phyloP scores from a whole-genome alignment of 1,140 invertebrate species.

The Nautilus pompilius region DNA sequence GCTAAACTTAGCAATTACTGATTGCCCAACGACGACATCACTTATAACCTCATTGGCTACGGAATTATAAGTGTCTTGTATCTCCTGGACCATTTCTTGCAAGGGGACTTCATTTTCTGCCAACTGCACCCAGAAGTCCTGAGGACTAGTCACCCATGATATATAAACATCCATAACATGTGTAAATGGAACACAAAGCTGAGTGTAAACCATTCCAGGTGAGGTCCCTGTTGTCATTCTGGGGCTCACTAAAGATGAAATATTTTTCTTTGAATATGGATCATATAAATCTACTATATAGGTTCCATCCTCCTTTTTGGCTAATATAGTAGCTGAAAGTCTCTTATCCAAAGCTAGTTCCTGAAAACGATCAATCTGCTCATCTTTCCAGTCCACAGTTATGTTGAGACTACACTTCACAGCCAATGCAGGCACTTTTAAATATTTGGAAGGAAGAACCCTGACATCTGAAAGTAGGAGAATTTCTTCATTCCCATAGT shows the following conservation, averaged over 20 bases:
- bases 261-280: not conserved
- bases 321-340: constrained; percentile 16
- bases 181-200: too few species aligned
- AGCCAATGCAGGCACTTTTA: constrained; percentile 55
- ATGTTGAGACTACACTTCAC: constrained; percentile 29
- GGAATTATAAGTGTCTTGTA: constrained; percentile 41
- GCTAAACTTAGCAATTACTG: constrained; percentile 71
- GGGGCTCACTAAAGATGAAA: too few species aligned
- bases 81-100: constrained; percentile 50
- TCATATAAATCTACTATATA: constrained; percentile 23
- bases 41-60: constrained; percentile 5
- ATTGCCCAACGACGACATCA: constrained; percentile 27
- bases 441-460: constrained; percentile 27
- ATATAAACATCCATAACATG: constrained; percentile 35
- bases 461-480: constrained; percentile 21
- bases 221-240: too few species aligned
- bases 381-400: constrained; percentile 22
- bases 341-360: constrained; percentile 29
- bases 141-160: constrained; percentile 49
- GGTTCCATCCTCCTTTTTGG: constrained; percentile 3
- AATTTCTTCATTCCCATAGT: constrained; percentile 45
- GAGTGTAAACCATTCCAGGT: too few species aligned
- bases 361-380: constrained; percentile 30
- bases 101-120: constrained; percentile 48
- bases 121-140: constrained; percentile 58